These are phyloP conservation scores for Pristionchus arcanus DNA, from an alignment of 2,888 invertebrate species.

Conservation along the genomic window DNA sequence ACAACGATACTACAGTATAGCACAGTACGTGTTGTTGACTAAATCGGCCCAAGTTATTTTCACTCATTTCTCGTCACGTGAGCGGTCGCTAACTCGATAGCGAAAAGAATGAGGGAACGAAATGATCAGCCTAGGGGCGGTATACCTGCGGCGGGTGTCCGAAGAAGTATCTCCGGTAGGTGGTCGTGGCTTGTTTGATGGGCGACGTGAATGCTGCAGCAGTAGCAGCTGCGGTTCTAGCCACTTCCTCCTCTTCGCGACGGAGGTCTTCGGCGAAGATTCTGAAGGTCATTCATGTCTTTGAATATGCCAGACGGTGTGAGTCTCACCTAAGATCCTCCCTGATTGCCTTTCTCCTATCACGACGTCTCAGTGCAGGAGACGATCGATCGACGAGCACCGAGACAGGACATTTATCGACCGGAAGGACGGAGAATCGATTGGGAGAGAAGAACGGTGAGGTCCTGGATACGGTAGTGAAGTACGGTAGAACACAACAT, in stretches of 20 bases:
- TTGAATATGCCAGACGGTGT: background rate
- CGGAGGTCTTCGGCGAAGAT: background rate
- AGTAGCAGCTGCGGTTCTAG: background rate
- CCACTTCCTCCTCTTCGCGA: background rate
- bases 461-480: background rate
- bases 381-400: constrained; percentile 16
- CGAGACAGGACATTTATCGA: background rate
- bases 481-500: background rate
- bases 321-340: background rate
- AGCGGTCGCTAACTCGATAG: background rate
- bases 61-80: too few species aligned
- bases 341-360: background rate
- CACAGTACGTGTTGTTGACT: background rate
- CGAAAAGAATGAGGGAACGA: background rate
- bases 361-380: background rate
- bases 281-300: background rate
- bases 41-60: background rate
- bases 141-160: background rate
- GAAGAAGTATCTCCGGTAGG: background rate
- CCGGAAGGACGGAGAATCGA: background rate
- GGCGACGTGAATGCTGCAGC: background rate
- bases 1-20: background rate
- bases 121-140: background rate
- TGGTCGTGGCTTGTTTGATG: constrained; percentile 9
- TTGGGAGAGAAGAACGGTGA: constrained; percentile 25